Percentiles rank a stretch among this genome's conserved stretches.
These are phyloP conservation scores for Syrphus vitripennis DNA, from an alignment of 2,888 invertebrate species.

Conservation along the genomic window DNA sequence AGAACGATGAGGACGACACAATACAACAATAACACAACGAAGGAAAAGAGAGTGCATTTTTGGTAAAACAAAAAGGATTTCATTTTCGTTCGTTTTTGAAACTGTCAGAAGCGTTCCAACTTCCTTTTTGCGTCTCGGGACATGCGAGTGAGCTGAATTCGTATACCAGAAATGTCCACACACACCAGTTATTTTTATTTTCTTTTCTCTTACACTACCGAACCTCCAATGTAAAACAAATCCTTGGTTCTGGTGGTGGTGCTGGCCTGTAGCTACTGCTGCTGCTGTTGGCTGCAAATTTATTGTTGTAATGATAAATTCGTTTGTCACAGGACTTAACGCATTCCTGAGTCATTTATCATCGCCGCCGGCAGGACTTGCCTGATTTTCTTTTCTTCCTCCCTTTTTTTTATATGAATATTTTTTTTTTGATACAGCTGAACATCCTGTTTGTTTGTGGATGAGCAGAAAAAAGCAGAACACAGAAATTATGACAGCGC, in stretches of 20 bases:
- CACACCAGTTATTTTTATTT: not conserved
- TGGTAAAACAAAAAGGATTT: conserved; percentile 44
- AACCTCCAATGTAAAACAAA: conserved; percentile 13
- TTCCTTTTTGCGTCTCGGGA: conserved; percentile 58
- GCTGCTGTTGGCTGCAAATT: conserved; percentile 64
- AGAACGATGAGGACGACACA: not conserved
- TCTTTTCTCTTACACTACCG: not conserved
- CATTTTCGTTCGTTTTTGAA: conserved; percentile 34
- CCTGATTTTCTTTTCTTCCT: conserved; percentile 43
- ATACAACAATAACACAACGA: not conserved
- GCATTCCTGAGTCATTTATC: conserved; percentile 71
- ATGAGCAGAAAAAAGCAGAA: conserved; percentile 44
- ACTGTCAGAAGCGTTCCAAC: conserved; percentile 64
- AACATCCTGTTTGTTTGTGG: conserved; percentile 64
- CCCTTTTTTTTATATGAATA: conserved; percentile 1
- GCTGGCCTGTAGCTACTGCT: conserved; percentile 12
- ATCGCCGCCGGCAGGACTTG: conserved; percentile 69
- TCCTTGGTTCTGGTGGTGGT: conserved; percentile 8
- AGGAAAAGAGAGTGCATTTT: not conserved
- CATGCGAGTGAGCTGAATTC: conserved; percentile 63
- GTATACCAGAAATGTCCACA: conserved; percentile 26
- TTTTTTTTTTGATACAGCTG: conserved; percentile 35
- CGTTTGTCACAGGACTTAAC: conserved; percentile 71
- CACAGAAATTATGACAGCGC: conserved; percentile 71
- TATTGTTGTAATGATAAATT: conserved; percentile 72